phyloP scores from a whole-genome alignment of 2,797 vertebrate genomes.

The Rhadinocentrus ornatus region DNA sequence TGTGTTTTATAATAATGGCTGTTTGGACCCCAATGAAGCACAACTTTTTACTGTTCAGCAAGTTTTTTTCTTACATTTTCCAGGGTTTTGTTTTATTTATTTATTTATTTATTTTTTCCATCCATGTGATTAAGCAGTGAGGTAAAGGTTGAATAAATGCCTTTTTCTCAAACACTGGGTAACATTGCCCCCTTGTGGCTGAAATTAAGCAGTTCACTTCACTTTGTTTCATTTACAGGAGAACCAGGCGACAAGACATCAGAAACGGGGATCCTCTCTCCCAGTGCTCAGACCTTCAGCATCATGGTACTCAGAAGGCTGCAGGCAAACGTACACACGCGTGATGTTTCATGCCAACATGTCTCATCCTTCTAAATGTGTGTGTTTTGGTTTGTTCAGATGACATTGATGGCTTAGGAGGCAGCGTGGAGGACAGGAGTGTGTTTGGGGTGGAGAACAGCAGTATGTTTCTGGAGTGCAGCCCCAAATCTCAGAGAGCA shows the following conservation, averaged over 20 bases:
- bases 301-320: constrained; percentile 84
- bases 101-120: constrained; percentile 11
- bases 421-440: constrained; percentile 89
- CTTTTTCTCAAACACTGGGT: neutral
- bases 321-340: too few species aligned
- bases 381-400: constrained; percentile 75
- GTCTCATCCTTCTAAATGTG: constrained; percentile 6
- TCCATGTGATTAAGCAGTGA: constrained; percentile 43
- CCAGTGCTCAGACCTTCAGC: constrained; percentile 96
- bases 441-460: constrained; percentile 99
- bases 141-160: constrained; percentile 44
- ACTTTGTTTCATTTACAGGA: constrained; percentile 63
- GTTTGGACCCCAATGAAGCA: constrained; percentile 49
- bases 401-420: constrained; percentile 79
- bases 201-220: neutral
- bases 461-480: constrained; percentile 99
- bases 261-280: constrained; percentile 97
- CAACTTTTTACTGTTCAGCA: constrained; percentile 40
- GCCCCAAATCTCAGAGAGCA: constrained; percentile 94
- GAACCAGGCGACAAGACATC: constrained; percentile 96
- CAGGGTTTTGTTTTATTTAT: constrained; percentile 9
- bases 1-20: constrained; percentile 62
- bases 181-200: constrained; percentile 77
- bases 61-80: constrained; percentile 46
- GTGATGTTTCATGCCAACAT: neutral